These are phyloP conservation scores for Saxidomus purpurata DNA, from an alignment of 1,140 invertebrate genomes.

Conservation along the genomic window DNA sequence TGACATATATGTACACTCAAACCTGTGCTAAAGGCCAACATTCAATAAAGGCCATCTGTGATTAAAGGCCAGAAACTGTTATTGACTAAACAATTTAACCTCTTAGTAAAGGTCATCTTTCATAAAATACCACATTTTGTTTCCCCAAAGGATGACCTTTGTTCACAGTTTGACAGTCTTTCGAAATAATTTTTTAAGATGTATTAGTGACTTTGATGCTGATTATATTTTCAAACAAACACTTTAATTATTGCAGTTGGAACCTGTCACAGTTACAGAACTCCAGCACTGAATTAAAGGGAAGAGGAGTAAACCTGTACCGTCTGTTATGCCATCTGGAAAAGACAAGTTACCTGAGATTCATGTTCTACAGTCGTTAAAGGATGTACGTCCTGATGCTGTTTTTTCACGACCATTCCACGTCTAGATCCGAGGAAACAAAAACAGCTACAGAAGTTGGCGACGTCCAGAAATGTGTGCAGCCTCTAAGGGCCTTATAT, in stretches of 20 bases:
- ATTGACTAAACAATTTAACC: too few species aligned
- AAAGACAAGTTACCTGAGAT: slow-evolving; percentile 14
- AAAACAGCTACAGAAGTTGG: slow-evolving; percentile 41
- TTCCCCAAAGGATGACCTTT: too few species aligned
- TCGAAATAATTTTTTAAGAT: background rate
- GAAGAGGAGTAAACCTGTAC: slow-evolving; percentile 3
- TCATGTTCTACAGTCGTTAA: background rate
- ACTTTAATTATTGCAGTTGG: background rate
- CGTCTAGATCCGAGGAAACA: slow-evolving; percentile 53
- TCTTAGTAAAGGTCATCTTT: too few species aligned
- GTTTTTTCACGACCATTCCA: slow-evolving; percentile 42
- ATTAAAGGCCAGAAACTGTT: too few species aligned
- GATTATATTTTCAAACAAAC: too few species aligned
- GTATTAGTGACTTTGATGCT: too few species aligned
- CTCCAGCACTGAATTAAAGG: slow-evolving; percentile 15
- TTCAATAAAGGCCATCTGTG: too few species aligned
- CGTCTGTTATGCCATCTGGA: slow-evolving; percentile 16
- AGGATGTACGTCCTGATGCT: slow-evolving; percentile 36
- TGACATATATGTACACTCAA: too few species aligned
- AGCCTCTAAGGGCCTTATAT: slow-evolving; percentile 28
- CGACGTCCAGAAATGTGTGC: background rate
- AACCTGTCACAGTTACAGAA: background rate
- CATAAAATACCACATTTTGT: too few species aligned
- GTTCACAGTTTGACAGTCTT: too few species aligned
- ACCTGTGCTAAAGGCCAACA: too few species aligned